Evolutionary conservation across 2,797 vertebrate genomes (phyloP).

Genomic region (Rousettus madagascariensis): DNA sequence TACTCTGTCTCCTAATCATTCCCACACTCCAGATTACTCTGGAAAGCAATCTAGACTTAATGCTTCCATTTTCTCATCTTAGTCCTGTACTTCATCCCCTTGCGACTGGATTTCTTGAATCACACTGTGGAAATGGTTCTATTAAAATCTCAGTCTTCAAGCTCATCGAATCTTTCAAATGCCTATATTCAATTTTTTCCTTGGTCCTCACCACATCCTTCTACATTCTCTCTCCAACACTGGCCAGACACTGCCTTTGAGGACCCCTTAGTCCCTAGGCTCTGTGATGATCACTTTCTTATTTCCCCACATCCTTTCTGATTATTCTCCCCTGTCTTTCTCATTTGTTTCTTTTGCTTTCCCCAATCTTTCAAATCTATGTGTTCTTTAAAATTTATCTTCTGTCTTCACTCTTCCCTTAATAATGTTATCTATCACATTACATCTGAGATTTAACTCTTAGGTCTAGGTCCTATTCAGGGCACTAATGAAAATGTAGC

Average conservation of each 20-base stretch:
- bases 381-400: no score
- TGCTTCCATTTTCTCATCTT: not conserved
- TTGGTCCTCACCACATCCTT: fast-evolving
- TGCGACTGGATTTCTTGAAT: not conserved
- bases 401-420: fast-evolving
- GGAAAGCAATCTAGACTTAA: no score
- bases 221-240: fast-evolving
- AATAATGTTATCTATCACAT: fast-evolving
- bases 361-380: not conserved
- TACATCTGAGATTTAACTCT: not conserved
- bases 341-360: not conserved
- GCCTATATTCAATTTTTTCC: fast-evolving
- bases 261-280: fast-evolving
- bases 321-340: not conserved
- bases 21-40: not conserved
- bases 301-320: no score
- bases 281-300: not conserved
- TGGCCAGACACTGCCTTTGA: not conserved
- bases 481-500: not conserved
- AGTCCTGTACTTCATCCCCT: not conserved
- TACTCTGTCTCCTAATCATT: no score
- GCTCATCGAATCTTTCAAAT: fast-evolving
- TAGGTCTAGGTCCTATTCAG: not conserved
- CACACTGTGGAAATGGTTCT: not conserved
- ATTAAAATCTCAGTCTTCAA: fast-evolving